Conservation (phyloP, 2,113 vertebrate genomes). For the Actinemys pallida region DNA sequence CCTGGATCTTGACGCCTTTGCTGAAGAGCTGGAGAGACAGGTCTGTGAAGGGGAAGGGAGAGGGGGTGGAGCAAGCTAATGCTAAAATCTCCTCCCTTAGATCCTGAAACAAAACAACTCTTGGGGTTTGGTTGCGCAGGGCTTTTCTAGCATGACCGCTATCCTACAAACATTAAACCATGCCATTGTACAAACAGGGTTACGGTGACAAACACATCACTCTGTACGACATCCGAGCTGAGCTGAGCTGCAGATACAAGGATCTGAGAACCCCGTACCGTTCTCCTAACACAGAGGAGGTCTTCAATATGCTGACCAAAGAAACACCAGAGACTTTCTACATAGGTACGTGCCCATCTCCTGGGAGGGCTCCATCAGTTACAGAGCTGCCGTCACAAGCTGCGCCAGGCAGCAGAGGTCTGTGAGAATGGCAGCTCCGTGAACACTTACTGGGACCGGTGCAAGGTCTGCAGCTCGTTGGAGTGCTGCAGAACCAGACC, state of each 20-base stretch:
- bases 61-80: not conserved
- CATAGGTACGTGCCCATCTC: slow-evolving; percentile 83
- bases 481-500: too few species aligned
- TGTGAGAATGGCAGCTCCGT: not conserved
- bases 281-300: slow-evolving; percentile 94
- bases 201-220: slow-evolving; percentile 99
- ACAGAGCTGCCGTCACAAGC: not conserved
- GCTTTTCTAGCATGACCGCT: not conserved
- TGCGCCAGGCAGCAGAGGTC: not conserved
- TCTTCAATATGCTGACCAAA: slow-evolving; percentile 98
- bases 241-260: slow-evolving; percentile 98
- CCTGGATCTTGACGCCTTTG: slow-evolving; percentile 96
- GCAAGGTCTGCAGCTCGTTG: not conserved
- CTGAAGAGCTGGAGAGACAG: slow-evolving; percentile 98
- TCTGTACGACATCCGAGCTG: slow-evolving; percentile 96
- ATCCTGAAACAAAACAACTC: not conserved
- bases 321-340: slow-evolving; percentile 99
- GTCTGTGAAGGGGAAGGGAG: slow-evolving; percentile 68
- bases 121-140: not conserved
- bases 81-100: too few species aligned
- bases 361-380: not conserved
- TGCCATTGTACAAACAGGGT: slow-evolving; percentile 78
- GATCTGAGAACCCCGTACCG: slow-evolving; percentile 94
- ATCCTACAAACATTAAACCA: not conserved
- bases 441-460: not conserved